Base-by-base conservation (phyloP, 2,113 vertebrate species). In the Cryptotis parvus region DNA sequence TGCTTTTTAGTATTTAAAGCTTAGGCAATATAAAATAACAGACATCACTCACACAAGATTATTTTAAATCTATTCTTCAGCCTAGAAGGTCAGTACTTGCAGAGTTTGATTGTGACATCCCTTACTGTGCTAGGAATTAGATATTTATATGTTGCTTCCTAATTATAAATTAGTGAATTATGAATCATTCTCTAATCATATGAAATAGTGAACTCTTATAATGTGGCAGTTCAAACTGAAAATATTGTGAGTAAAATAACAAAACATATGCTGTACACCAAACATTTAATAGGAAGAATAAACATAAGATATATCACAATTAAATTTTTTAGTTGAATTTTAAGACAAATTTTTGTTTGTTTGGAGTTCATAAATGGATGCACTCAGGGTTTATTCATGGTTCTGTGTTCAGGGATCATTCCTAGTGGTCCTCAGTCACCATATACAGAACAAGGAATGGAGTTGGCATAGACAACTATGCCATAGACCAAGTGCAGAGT, bases 11-110 rank as follows among this genome's bases (percentile, higher is more conserved):
- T 74, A n/a, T 35, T 35, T 84, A 41, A 84, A 74, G 10, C 26
- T 69, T 91, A 89, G 41, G 83, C 79, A 86, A 84, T 92, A 58
- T 24, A 58, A 20, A 49, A 58, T n/a, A n/a, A n/a, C n/a, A n/a
- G n/a, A n/a, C n/a, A 58, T 20, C 31, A 73, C 49, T 31, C n/a
- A 65, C 88, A 58, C 55, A 58, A 58, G 55, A 27, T 77, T 39
- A 70, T 52, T 94, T 18, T 80, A 16, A 84, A 22, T 9, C 68
- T 35, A 1, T 79, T 80, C 22, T 63, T 85, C 12, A 43, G 37
- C 3, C 12, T 37, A 85, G 26, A 84, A 89, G 65, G 18, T 41
- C 6, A 63, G 39, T 9, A 72, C 22, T 75, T 75, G 18, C 55
- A 37, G 63, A 83, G 24, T 91, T 86, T 61, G 7, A 63, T 49